Base-by-base conservation (phyloP, 2,888 invertebrate genomes). In the Melanostoma scalare region DNA sequence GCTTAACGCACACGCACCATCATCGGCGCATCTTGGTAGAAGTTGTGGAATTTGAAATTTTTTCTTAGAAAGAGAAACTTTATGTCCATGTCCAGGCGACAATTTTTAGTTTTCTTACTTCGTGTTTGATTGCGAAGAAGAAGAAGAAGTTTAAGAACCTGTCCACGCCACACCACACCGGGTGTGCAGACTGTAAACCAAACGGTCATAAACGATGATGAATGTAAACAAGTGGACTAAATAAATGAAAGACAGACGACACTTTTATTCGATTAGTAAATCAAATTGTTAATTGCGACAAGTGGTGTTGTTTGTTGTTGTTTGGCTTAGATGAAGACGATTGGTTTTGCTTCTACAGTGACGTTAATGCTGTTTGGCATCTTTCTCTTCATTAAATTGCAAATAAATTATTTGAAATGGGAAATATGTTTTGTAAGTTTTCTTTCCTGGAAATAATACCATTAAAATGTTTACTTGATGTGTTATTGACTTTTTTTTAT, bases 251-350 rank as follows among this genome's bases (percentile, higher is more conserved):
- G 73, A 72, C 53, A 86, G 86, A 86, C 89, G 88, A 88, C 88
- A 87, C 86, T 88, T 88, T 88, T 77, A 88, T 86, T 87, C 85
- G 87, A 88, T 82, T 90, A 87, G 89, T 89, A 89, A 89, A 89
- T 89, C 88, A 89, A 88, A 88, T 86, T 82, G 87, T 88, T 89
- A 89, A 89, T 89, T 88, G 86, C 73, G 38, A 63, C 63, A 63
- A 63, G 40, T 53, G 40, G 48, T 44, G 65, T 58, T 67, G 74
- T 67, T 75, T 67, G 50, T n/a, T 48, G 69, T 52, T 61, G 67
- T 67, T 82, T 30, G 35, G 40, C 35, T 56, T 65, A 46, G 63
- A 10, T 10, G 38, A 50, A 20, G 20, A 20, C 20, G 20, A 20
- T 20, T 63, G 50, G 50, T 30, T 63, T 38, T 63, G 63, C 38